Base-by-base conservation (phyloP, 2,113 vertebrate species). In the Ellobius talpinus region DNA sequence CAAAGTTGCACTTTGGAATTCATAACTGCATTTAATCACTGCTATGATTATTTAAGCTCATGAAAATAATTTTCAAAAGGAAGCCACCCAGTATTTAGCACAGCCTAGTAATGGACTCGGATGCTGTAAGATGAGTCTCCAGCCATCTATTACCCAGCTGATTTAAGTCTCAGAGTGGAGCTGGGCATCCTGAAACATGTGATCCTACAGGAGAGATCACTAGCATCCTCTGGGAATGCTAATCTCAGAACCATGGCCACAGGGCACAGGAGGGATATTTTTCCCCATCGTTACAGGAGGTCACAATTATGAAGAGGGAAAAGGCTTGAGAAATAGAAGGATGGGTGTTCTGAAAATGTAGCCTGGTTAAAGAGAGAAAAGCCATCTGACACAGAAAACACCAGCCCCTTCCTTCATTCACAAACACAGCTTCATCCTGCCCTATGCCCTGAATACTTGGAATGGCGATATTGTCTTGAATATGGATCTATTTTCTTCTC, bases 31-130 rank as follows among this genome's bases (percentile, higher is more conserved):
- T 98, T 98, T 88, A 96, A 90, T 97, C 91, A 96, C 92, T 92
- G 31, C 47, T 84, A 33, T n/a, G 84, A 96, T 73, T 89, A 66
- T 52, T 97, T 93, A 97, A 97, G 87, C 65, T 96, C 90, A 84
- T 93, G 86, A 97, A 97, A 97, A 81, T 94, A 89, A 96, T 97
- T 95, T 65, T 66, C 55, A 84, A 92, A 96, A 47, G 91, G 77
- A 97, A 58, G 52, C 10, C 90, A 72, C 19, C 23, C 95, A 33
- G 86, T 95, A 90, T 96, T 66, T 94, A 97, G 91, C 93, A 84
- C 52, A 79, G 45, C 93, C 97, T 96, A 88, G 96, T 91, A 93
- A 70, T 96, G 55, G 23, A 68, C 96, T 90, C 55, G 90, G 94
- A 47, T 3, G 2, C 95, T 96, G 58, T 92, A 82, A 88, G 93